phyloP scores from a whole-genome alignment of 1,140 invertebrate species.

The Matsumurasca onukii region DNA sequence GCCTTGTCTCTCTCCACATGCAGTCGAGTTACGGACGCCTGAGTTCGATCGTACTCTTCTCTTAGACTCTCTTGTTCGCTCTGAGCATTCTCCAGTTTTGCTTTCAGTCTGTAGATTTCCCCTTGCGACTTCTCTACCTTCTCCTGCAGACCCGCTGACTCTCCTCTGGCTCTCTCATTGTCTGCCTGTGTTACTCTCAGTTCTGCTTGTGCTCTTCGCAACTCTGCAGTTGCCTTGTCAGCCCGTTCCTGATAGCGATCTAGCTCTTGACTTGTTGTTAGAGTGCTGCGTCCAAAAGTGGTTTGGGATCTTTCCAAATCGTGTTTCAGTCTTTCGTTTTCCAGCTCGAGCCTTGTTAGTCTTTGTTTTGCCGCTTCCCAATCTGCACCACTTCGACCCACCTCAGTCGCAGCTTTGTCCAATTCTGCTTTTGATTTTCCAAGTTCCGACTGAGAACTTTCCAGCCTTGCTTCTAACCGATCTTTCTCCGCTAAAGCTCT shows the following conservation, averaged over 20 bases:
- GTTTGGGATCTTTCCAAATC: slow-evolving; percentile 83
- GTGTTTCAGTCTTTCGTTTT: slow-evolving; percentile 83
- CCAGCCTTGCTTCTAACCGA: slow-evolving; percentile 84
- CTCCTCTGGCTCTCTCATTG: slow-evolving; percentile 79
- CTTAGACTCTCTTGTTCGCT: slow-evolving; percentile 88
- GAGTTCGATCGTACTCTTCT: slow-evolving; percentile 85
- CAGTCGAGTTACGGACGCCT: slow-evolving; percentile 71
- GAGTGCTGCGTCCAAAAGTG: slow-evolving; percentile 68
- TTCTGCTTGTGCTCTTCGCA: slow-evolving; percentile 79
- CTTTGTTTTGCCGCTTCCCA: slow-evolving; percentile 88
- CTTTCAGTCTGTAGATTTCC: slow-evolving; percentile 91
- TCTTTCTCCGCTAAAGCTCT: slow-evolving; percentile 86
- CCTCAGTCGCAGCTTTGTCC: slow-evolving; percentile 87
- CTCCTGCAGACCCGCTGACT: slow-evolving; percentile 83
- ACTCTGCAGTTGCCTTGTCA: slow-evolving; percentile 79
- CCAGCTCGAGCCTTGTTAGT: slow-evolving; percentile 80
- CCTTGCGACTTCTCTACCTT: slow-evolving; percentile 92
- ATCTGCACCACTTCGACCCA: slow-evolving; percentile 81
- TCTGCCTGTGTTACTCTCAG: slow-evolving; percentile 81
- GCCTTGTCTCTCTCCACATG: slow-evolving; percentile 88
- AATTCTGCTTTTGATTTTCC: slow-evolving; percentile 92
- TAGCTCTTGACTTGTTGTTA: slow-evolving; percentile 63
- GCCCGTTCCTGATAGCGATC: slow-evolving; percentile 84
- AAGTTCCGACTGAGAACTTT: slow-evolving; percentile 88
- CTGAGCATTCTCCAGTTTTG: slow-evolving; percentile 91